phyloP scores from a whole-genome alignment of 2,888 invertebrate genomes.

The Acrocera orbiculus region DNA sequence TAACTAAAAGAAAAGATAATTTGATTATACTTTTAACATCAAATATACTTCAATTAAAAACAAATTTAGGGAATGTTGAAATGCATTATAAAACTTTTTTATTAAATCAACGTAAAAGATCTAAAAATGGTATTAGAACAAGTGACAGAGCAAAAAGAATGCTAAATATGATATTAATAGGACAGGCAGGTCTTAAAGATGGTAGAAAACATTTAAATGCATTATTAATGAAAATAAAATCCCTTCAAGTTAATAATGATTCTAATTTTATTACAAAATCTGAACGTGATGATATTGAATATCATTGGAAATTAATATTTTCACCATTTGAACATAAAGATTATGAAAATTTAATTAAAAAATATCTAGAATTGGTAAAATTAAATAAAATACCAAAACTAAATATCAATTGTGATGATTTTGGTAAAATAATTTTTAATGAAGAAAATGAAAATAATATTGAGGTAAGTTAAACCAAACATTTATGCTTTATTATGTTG shows the following conservation, averaged over 20 bases:
- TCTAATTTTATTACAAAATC: constrained; percentile 27
- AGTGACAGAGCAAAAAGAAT: constrained; percentile 34
- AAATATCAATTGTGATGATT: constrained; percentile 19
- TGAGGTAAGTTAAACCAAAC: no score
- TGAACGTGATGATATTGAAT: constrained; percentile 34
- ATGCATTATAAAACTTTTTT: constrained; percentile 29
- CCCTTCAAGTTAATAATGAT: constrained; percentile 20
- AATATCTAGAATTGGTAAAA: constrained; percentile 17
- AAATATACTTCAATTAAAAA: constrained; percentile 18
- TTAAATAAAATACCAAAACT: constrained; percentile 20
- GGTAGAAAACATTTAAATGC: constrained; percentile 34
- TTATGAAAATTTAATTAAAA: constrained; percentile 20
- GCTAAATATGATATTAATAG: constrained; percentile 40
- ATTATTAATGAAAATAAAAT: constrained; percentile 25
- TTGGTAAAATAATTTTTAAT: constrained; percentile 16
- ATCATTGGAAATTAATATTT: constrained; percentile 37
- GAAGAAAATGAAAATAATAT: no score
- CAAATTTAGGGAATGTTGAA: constrained; percentile 36
- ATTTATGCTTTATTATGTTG: no score
- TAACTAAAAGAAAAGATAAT: constrained; percentile 23
- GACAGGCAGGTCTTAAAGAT: constrained; percentile 39
- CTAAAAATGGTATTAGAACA: constrained; percentile 27
- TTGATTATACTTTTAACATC: constrained; percentile 25
- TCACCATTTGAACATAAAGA: constrained; percentile 27
- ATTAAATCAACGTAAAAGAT: constrained; percentile 31